A percentile compares a stretch with the other conserved stretches of the same genome.
phyloP scores from a whole-genome alignment of 2,888 invertebrate species.

The Brachylomia viminalis region DNA sequence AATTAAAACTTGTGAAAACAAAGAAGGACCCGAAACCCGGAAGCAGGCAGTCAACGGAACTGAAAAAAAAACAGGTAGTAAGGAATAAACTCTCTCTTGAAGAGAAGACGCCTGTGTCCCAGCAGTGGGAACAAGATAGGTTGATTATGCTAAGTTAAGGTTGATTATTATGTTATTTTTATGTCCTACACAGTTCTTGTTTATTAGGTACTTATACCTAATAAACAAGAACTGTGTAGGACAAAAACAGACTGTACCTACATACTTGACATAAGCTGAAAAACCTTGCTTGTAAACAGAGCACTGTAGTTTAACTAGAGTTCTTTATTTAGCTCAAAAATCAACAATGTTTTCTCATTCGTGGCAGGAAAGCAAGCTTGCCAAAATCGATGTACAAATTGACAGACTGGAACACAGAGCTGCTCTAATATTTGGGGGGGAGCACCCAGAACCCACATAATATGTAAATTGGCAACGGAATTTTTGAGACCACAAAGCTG shows the following conservation, averaged over 20 bases:
- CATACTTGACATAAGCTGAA: background rate
- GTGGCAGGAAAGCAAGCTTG: background rate
- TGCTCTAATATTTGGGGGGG: constrained; percentile 15
- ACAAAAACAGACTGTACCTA: background rate
- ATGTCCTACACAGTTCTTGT: too few relatives aligned
- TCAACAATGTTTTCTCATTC: background rate
- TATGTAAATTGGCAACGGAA: constrained; percentile 42
- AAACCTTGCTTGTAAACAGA: background rate
- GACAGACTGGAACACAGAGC: background rate
- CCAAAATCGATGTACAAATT: constrained; percentile 10
- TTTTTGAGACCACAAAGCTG: constrained; percentile 53
- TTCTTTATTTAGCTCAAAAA: background rate
- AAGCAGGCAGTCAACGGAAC: background rate
- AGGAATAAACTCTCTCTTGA: too few relatives aligned
- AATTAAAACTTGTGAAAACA: constrained; percentile 5
- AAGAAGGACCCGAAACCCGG: background rate
- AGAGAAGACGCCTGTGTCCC: too few relatives aligned
- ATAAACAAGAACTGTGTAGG: background rate
- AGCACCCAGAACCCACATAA: constrained; percentile 1
- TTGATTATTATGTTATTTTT: too few relatives aligned
- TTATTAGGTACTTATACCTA: too few relatives aligned
- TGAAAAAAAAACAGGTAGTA: too few relatives aligned
- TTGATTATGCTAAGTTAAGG: too few relatives aligned
- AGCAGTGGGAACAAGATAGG: too few relatives aligned
- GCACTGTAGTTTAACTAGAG: background rate